Evolutionary conservation across 2,113 vertebrate genomes (phyloP).

Genomic region (Sceloporus undulatus): DNA sequence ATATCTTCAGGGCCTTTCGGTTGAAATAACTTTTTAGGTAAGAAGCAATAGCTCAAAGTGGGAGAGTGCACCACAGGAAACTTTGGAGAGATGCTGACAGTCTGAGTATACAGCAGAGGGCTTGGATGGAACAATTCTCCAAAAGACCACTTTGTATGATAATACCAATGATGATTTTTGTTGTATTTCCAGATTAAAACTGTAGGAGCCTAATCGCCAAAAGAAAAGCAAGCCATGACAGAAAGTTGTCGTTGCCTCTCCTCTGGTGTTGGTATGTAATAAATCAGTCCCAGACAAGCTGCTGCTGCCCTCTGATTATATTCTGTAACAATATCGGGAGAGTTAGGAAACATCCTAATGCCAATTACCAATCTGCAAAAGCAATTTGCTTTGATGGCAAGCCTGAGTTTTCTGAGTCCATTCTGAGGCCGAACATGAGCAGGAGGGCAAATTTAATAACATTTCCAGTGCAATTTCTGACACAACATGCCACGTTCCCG

Average conservation of each 20-base stretch:
- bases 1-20: too few relatives aligned
- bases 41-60: background rate
- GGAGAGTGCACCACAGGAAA: background rate
- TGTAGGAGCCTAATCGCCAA: background rate
- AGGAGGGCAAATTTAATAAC: slow-evolving; percentile 57
- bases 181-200: background rate
- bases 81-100: too few relatives aligned
- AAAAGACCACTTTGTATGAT: background rate
- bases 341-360: slow-evolving; percentile 14
- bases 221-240: background rate
- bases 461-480: slow-evolving; percentile 36
- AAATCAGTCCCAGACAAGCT: slow-evolving; percentile 34
- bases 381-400: slow-evolving; percentile 5
- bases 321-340: slow-evolving; percentile 26
- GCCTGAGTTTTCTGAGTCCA: slow-evolving; percentile 3
- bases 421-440: slow-evolving; percentile 22
- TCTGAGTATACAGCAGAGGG: background rate
- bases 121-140: background rate
- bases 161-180: background rate
- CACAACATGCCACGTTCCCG: slow-evolving; percentile 8
- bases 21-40: background rate
- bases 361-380: slow-evolving; percentile 38
- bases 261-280: background rate
- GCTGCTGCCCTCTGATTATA: slow-evolving; percentile 43
- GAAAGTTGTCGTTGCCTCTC: background rate